Percentiles rank a stretch among this genome's conserved stretches.
Conservation (phyloP, 2,797 vertebrate species). For the Esox masquinongy region DNA sequence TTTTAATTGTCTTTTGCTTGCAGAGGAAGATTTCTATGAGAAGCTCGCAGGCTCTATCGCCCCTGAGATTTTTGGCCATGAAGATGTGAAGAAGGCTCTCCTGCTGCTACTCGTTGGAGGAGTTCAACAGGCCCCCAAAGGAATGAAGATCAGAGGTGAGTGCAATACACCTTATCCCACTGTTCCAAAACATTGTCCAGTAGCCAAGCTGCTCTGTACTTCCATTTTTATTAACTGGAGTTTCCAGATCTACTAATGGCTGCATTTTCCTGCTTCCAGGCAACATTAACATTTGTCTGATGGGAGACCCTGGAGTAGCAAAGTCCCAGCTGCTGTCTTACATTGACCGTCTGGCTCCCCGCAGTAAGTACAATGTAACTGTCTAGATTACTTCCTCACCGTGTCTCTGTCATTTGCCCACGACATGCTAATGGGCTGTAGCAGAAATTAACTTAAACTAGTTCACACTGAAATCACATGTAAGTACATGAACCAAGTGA, state of each 20-base stretch:
- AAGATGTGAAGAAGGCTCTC: slow-evolving; percentile 94
- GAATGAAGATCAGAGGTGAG: slow-evolving; percentile 94
- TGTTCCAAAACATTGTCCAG: not conserved
- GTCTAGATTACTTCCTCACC: not conserved
- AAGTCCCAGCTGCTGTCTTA: slow-evolving; percentile 97
- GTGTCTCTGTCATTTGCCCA: not conserved
- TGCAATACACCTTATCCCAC: not conserved
- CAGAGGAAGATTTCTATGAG: slow-evolving; percentile 92
- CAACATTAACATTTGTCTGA: slow-evolving; percentile 93
- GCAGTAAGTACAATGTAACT: slow-evolving; percentile 80
- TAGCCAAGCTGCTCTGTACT: not conserved
- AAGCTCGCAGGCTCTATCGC: slow-evolving; percentile 90
- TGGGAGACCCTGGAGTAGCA: slow-evolving; percentile 94
- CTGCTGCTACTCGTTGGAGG: slow-evolving; percentile 90
- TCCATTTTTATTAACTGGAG: not conserved
- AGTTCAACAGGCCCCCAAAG: slow-evolving; percentile 85
- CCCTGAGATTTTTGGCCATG: slow-evolving; percentile 92
- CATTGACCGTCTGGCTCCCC: slow-evolving; percentile 89
- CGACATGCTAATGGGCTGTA: not conserved
- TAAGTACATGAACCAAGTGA: not conserved
- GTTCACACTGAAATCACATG: not conserved
- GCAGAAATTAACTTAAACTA: not conserved
- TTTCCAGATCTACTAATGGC: not conserved
- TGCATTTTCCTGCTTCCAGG: slow-evolving; percentile 65
- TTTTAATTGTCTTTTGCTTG: not conserved